phyloP scores from a whole-genome alignment of 2,888 invertebrate genomes.

The Trichacis sp. region DNA sequence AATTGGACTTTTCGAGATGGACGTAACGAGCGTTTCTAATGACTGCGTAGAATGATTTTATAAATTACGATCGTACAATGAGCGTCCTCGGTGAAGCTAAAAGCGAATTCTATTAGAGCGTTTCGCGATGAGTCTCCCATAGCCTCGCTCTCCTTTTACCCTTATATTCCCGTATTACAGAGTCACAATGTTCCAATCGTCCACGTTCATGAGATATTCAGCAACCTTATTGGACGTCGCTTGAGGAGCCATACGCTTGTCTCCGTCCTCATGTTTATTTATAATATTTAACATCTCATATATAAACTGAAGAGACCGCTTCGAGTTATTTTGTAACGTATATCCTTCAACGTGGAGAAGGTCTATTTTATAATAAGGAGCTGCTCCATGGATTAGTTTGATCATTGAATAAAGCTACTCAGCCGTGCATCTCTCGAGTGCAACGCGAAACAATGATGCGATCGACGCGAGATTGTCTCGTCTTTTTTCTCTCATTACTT shows the following conservation, averaged over 20 bases:
- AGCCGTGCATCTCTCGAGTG: not conserved
- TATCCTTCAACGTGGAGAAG: slow-evolving; percentile 38
- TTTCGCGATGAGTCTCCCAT: slow-evolving; percentile 38
- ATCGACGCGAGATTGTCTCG: not conserved
- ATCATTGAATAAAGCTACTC: slow-evolving; percentile 4
- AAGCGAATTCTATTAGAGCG: slow-evolving; percentile 33
- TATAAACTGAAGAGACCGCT: slow-evolving; percentile 30
- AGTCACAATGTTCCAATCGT: slow-evolving; percentile 23
- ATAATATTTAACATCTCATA: slow-evolving; percentile 34
- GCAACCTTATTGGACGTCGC: slow-evolving; percentile 36
- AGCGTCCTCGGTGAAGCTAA: not conserved
- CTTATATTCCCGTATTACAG: slow-evolving; percentile 30
- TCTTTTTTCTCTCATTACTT: not conserved
- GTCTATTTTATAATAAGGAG: slow-evolving; percentile 33
- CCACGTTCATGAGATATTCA: slow-evolving; percentile 27
- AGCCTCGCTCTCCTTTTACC: slow-evolving; percentile 45
- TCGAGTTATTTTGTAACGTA: slow-evolving; percentile 26
- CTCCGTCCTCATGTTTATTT: slow-evolving; percentile 38
- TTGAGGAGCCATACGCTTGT: slow-evolving; percentile 24
- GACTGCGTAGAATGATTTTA: not conserved
- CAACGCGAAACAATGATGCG: not conserved
- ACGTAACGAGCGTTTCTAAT: not conserved
- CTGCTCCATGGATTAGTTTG: slow-evolving; percentile 32
- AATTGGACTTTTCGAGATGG: not conserved
- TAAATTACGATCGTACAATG: not conserved